Evolutionary conservation across 2,113 vertebrate genomes (phyloP), one percentile per base, ranked within the genome.

Genomic region (Callaeas wilsoni): DNA sequence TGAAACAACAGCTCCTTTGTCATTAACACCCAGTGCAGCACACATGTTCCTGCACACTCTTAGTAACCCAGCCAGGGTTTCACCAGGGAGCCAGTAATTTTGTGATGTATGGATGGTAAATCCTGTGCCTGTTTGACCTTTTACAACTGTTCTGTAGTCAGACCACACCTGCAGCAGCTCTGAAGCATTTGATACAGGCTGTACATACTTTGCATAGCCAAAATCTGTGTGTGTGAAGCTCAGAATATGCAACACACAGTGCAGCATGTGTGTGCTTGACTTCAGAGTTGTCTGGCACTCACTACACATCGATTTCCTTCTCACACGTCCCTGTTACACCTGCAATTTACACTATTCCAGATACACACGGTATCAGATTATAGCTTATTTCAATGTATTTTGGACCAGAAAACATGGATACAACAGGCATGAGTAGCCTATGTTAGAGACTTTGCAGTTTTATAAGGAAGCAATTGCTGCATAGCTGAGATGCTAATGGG

Each of bases 211-310:
- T 56, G 56, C 47, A 46, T 7, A 50, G 52, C 33, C 70, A 55
- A 62, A 63, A 27, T 1, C 6, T 3, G 6, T 16, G 62, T 2
- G 16, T 4, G 7, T 23, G 37, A 46, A 50, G 27, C 6, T 30
- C 47, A 71, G 65, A 42, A 39, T 4, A 25, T 4, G 8, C 19
- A 50, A 5, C 15, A 30, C 15, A 6, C 4, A 13, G n/a, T 1
- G 10, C 50, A 50, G 73, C 18, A 69, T 0, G 3, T 2, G 6
- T 2, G 33, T 20, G 12, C 29, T 44, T 1, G 1, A 11, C 44
- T 37, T 26, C 33, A 23, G 52, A 37, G 60, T 3, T 44, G 33
- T 29, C 30, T 35, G 63, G 27, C 2, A 0, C 30, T 39, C 23
- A 8, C 6, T 11, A 5, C 8, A 71, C 46, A 30, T 19, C 37